Evolutionary conservation across 2,888 invertebrate genomes (phyloP).

Genomic region (Hyalella azteca): DNA sequence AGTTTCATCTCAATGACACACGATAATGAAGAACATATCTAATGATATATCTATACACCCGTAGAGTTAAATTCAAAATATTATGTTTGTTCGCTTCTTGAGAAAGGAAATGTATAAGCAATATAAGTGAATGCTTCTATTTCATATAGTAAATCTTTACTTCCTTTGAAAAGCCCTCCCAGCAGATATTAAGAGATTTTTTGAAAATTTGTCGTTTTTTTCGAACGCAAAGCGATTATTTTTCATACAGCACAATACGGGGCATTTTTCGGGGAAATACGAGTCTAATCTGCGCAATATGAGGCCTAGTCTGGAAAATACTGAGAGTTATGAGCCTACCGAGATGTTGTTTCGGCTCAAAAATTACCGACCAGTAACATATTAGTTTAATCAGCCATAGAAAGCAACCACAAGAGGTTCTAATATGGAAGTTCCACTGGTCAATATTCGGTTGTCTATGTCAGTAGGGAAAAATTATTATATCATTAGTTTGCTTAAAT

Average conservation of each 20-base stretch:
- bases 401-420: not conserved
- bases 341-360: constrained; percentile 22
- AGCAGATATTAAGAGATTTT: too few relatives aligned
- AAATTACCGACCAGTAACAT: constrained; percentile 26
- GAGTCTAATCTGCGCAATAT: constrained; percentile 20
- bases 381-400: constrained; percentile 37
- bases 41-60: too few relatives aligned
- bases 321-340: constrained; percentile 30
- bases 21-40: too few relatives aligned
- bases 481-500: not conserved
- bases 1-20: too few relatives aligned
- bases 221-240: not conserved
- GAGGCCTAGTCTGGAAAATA: constrained; percentile 1
- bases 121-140: too few relatives aligned
- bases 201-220: too few relatives aligned
- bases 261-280: constrained; percentile 15
- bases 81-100: too few relatives aligned
- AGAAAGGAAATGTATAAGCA: too few relatives aligned
- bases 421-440: constrained; percentile 2
- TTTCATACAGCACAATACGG: constrained; percentile 11
- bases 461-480: too few relatives aligned
- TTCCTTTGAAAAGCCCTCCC: too few relatives aligned
- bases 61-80: too few relatives aligned
- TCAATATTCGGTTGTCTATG: not conserved
- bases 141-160: too few relatives aligned